Conservation (phyloP, 1,140 invertebrate species). For the Drosophila saltans region DNA sequence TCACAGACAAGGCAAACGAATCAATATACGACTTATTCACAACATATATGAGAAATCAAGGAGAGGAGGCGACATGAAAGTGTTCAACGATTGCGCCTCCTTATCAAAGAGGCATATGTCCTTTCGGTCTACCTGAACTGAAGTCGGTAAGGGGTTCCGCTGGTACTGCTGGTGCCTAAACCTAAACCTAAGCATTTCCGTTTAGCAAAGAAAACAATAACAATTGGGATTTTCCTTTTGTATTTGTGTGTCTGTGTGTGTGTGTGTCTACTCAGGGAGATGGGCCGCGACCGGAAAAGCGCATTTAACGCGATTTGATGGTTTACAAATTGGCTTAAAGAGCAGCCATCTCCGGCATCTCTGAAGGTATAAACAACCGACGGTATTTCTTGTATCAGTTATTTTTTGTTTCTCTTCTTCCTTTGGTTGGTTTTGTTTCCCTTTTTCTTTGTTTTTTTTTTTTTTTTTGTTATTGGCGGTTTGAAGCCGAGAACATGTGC, state of each 20-base stretch:
- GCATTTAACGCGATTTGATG: conserved; percentile 81
- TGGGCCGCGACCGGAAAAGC: conserved; percentile 73
- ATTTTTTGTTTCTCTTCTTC: background rate
- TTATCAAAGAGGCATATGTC: conserved; percentile 52
- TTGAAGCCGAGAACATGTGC: conserved; percentile 28
- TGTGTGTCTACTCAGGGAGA: conserved; percentile 24
- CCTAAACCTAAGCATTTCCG: conserved; percentile 75
- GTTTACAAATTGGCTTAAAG: conserved; percentile 81
- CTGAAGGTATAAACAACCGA: conserved; percentile 52
- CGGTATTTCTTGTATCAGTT: conserved; percentile 59
- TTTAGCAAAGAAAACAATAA: conserved; percentile 78
- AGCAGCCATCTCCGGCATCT: conserved; percentile 49
- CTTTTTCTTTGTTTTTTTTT: conserved; percentile 12
- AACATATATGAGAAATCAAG: background rate
- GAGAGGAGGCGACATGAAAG: background rate
- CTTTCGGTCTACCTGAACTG: conserved; percentile 51
- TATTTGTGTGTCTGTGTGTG: background rate
- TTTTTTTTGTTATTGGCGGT: conserved; percentile 30
- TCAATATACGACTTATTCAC: conserved; percentile 49
- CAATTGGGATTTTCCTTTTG: conserved; percentile 61
- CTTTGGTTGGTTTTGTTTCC: conserved; percentile 10
- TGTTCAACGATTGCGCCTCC: conserved; percentile 50
- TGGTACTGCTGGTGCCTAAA: conserved; percentile 15
- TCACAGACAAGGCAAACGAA: conserved; percentile 72
- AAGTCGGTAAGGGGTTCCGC: conserved; percentile 38